These are phyloP conservation scores for Triplophysa bombifrons DNA, from an alignment of 2,797 vertebrate species.

Conservation along the genomic window DNA sequence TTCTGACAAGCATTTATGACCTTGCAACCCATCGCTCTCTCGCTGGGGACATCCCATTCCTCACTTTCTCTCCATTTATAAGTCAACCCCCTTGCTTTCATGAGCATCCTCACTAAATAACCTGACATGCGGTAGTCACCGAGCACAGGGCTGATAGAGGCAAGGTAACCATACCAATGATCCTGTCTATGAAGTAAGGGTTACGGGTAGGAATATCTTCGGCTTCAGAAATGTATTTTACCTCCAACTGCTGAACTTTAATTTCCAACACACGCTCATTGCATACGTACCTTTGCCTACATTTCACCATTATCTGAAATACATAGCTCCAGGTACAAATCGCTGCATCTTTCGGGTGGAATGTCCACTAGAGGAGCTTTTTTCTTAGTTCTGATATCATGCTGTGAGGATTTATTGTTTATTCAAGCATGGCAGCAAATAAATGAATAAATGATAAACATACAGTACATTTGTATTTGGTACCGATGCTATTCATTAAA, in stretches of 20 bases:
- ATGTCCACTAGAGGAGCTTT: too few relatives aligned
- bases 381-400: too few relatives aligned
- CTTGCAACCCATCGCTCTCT: constrained; percentile 68
- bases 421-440: too few relatives aligned
- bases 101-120: constrained; percentile 65
- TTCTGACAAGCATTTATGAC: constrained; percentile 66
- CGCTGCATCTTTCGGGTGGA: too few relatives aligned
- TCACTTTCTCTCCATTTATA: constrained; percentile 21
- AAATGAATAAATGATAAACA: too few relatives aligned
- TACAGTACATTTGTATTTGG: too few relatives aligned
- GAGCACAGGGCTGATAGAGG: constrained; percentile 62
- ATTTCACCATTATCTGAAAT: too few relatives aligned
- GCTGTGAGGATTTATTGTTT: too few relatives aligned
- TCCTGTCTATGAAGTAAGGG: constrained; percentile 72
- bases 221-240: not conserved
- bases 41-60: constrained; percentile 63
- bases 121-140: constrained; percentile 76
- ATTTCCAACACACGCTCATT: too few relatives aligned
- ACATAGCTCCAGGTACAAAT: too few relatives aligned
- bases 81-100: constrained; percentile 44
- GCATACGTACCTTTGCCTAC: too few relatives aligned
- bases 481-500: too few relatives aligned
- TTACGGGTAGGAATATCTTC: not conserved
- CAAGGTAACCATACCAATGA: constrained; percentile 72
- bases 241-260: not conserved